These are phyloP conservation scores for Mantis religiosa DNA, from an alignment of 2,888 invertebrate genomes.

Conservation along the genomic window DNA sequence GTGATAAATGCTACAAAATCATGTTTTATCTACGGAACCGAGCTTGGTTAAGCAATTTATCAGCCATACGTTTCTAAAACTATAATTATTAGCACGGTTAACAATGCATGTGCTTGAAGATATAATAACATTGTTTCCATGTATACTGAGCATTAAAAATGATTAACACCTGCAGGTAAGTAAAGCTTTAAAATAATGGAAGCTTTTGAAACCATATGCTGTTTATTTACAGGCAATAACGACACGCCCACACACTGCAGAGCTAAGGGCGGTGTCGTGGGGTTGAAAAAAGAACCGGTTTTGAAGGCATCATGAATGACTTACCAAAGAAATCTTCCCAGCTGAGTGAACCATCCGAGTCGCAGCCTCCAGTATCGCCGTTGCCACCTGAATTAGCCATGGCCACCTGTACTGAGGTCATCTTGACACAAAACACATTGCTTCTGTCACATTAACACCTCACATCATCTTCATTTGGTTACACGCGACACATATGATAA, in stretches of 20 bases:
- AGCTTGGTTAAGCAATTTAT: neutral
- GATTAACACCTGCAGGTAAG: neutral
- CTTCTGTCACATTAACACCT: neutral
- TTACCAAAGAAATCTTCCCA: constrained; percentile 71
- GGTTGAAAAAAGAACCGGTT: neutral
- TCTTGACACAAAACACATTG: neutral
- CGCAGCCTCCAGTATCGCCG: constrained; percentile 40
- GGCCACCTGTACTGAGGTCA: constrained; percentile 29
- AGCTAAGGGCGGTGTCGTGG: neutral
- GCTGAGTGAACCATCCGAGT: constrained; percentile 66
- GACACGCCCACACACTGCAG: neutral
- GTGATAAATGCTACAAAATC: too few species aligned
- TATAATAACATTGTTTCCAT: neutral
- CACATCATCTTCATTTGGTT: neutral
- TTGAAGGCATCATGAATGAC: constrained; percentile 37
- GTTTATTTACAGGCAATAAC: neutral
- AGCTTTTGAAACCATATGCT: neutral
- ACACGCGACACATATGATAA: too few species aligned
- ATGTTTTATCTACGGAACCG: too few species aligned
- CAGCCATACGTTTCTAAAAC: neutral
- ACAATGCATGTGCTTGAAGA: neutral
- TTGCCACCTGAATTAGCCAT: constrained; percentile 23
- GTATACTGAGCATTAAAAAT: neutral
- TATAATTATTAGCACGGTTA: neutral
- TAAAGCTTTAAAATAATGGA: neutral